Base-by-base conservation (phyloP, 2,113 vertebrate genomes). In the Triplophysa siluroides region DNA sequence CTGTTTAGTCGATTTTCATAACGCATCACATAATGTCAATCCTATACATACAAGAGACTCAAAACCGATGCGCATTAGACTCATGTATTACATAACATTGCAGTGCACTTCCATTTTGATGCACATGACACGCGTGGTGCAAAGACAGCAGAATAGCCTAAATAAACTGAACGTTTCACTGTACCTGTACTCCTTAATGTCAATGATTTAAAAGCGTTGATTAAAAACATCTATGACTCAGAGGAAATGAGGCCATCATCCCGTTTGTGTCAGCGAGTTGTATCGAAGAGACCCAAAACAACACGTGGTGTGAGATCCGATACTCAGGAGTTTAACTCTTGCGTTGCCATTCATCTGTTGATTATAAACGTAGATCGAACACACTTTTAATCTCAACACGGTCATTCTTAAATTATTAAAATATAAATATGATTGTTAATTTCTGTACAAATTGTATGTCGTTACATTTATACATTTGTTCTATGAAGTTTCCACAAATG, bases 1-100 rank as follows among this genome's bases (percentile, higher is more conserved):
- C 5, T 52, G 14, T 50, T 18, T 16, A 6, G 16, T 16, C 50
- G 14, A 18, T 16, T 18, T 50, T 11, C 47, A 50, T 50, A 3
- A 6, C 14, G 16, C 14, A 14, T 18, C 50, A 52, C 50, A 14
- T 52, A 52, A 52, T 14, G 50, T 58, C 52, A 58, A 14, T 1
- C 1, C 4, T 5, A n/a, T n/a, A n/a, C n/a, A 21, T 58, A 38
- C 9, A 21, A 16, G 9, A 16, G 29, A 14, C n/a, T 21, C 19
- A 21, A 3, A 21, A 16, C 0, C 38, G 7, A 75, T 19, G 11
- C 21, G 3, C 58, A 62, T 2, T 16, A 14, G 67, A 43, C 21
- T 8, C 56, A 11, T 16, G 23, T 4, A 75, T 75, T 75, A 75
- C 41, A 75, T 47, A 75, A 62, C 72, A 75, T n/a, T 75, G 56